Conservation (phyloP, 2,113 vertebrate genomes). For the Peromyscus polionotus region DNA sequence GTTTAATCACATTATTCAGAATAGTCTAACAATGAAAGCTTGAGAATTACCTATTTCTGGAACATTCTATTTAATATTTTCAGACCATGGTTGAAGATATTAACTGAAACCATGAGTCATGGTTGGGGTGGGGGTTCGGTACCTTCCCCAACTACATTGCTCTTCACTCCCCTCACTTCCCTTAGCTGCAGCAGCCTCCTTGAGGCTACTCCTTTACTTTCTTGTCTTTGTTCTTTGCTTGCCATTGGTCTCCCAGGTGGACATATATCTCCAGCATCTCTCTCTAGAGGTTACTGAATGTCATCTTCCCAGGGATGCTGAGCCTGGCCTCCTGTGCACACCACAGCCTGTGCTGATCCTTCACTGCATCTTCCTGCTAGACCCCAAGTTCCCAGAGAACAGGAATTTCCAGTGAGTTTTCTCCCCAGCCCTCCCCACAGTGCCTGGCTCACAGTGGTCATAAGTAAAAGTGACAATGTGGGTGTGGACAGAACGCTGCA, state of each 20-base stretch:
- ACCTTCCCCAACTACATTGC: fast-evolving
- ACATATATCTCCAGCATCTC: not conserved
- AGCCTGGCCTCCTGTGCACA: not conserved
- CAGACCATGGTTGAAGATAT: not conserved
- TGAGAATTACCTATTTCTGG: not conserved
- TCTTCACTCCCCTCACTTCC: not conserved
- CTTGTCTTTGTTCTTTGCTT: not conserved
- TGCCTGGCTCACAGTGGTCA: not conserved
- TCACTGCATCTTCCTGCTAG: not conserved
- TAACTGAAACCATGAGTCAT: not conserved
- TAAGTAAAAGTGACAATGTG: not conserved
- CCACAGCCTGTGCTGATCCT: not conserved
- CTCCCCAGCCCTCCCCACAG: not conserved
- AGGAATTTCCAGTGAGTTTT: not conserved
- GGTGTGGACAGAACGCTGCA: not conserved
- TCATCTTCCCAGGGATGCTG: not conserved
- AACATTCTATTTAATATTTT: not conserved
- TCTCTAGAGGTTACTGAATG: not conserved
- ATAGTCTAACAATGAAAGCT: not conserved
- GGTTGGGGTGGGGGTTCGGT: fast-evolving
- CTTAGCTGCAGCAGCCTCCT: not conserved
- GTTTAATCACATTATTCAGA: not conserved
- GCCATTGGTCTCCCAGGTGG: not conserved
- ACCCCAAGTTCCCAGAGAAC: not conserved
- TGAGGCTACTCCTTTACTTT: not conserved